Evolutionary conservation across 1,140 invertebrate genomes (phyloP).

Genomic region (Ridgeia piscesae): DNA sequence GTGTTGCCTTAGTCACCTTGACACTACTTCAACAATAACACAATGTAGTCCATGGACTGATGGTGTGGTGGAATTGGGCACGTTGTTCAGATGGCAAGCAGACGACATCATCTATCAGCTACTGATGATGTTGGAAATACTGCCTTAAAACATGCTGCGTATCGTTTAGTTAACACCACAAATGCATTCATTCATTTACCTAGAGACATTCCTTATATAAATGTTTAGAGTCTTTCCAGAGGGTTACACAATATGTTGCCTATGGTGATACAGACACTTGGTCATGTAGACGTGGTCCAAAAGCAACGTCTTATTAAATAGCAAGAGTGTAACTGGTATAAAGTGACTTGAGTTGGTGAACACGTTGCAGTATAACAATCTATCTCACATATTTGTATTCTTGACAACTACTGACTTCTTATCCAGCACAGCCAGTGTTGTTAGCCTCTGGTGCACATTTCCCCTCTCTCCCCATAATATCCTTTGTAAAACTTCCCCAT

Average conservation of each 20-base stretch:
- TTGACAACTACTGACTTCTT: not conserved
- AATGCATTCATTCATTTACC: not conserved
- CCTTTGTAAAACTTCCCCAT: not conserved
- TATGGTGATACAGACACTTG: not conserved
- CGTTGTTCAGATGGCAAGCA: not conserved
- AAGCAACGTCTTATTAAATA: not conserved
- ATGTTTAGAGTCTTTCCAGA: no score
- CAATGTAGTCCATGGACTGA: not conserved
- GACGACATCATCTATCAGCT: not conserved
- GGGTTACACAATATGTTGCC: not conserved
- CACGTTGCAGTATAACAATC: not conserved
- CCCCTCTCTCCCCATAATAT: not conserved
- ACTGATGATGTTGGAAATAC: not conserved
- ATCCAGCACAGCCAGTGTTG: not conserved
- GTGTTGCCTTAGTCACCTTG: not conserved
- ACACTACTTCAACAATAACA: not conserved
- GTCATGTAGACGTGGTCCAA: not conserved
- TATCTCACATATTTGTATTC: not conserved
- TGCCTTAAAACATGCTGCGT: not conserved
- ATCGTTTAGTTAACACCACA: not conserved
- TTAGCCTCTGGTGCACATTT: not conserved
- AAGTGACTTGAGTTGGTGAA: not conserved
- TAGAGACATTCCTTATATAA: not conserved
- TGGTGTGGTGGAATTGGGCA: not conserved
- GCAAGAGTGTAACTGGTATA: not conserved